These are phyloP conservation scores for Pycnonotus jocosus DNA, from an alignment of 2,113 vertebrate genomes.

Conservation along the genomic window DNA sequence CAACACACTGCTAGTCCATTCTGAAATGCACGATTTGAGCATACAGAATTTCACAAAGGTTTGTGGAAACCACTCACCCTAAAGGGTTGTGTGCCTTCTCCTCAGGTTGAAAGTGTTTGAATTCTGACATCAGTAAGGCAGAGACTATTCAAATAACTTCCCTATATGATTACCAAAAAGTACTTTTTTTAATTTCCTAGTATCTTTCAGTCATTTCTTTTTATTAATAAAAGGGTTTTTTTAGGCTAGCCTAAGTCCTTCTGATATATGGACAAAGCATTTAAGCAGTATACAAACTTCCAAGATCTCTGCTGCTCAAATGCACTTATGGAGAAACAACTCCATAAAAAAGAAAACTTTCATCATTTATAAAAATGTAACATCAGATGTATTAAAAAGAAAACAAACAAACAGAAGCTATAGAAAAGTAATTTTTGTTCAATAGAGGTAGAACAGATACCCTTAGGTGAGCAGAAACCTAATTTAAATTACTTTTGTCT, in stretches of 20 bases:
- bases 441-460: background rate
- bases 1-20: background rate
- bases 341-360: background rate
- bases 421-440: background rate
- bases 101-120: background rate
- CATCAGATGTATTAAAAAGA: background rate
- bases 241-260: background rate
- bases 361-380: background rate
- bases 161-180: background rate
- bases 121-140: background rate
- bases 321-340: background rate
- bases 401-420: background rate
- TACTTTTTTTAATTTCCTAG: background rate
- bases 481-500: conserved; percentile 9
- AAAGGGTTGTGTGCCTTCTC: background rate
- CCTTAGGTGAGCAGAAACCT: background rate
- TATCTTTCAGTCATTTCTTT: background rate
- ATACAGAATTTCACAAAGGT: background rate
- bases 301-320: background rate
- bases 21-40: background rate
- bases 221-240: background rate
- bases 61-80: background rate
- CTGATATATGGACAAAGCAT: background rate
- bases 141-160: background rate
- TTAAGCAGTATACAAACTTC: background rate